Evolutionary conservation across 2,888 invertebrate genomes (phyloP).

Genomic region (Lasioglossum malachurum): DNA sequence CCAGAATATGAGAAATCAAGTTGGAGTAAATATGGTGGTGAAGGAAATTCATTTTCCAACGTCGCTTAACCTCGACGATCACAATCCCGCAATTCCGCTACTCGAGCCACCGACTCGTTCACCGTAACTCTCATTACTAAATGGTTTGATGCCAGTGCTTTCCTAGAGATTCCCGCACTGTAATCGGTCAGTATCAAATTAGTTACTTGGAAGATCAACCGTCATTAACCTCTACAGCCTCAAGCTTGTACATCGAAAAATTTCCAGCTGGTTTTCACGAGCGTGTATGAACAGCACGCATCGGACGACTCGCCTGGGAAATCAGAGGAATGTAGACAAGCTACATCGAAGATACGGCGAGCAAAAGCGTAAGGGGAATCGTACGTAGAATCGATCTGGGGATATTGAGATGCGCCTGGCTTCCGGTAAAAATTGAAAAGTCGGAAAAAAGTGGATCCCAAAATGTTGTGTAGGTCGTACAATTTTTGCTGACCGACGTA

Average conservation of each 20-base stretch:
- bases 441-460: too few relatives aligned
- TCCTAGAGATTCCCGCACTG: background rate
- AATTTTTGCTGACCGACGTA: too few relatives aligned
- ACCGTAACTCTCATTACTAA: background rate
- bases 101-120: background rate
- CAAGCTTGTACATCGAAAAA: too few relatives aligned
- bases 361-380: constrained; percentile 27
- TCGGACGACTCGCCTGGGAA: constrained; percentile 57
- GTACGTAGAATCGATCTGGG: constrained; percentile 48
- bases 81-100: background rate
- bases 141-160: background rate
- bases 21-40: background rate
- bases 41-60: background rate
- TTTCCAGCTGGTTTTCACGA: constrained; percentile 15
- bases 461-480: too few relatives aligned
- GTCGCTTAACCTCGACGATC: background rate
- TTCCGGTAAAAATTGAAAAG: background rate
- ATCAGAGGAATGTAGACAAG: constrained; percentile 60
- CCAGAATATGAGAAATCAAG: background rate
- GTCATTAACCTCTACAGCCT: background rate
- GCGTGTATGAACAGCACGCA: background rate
- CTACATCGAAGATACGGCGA: constrained; percentile 2
- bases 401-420: constrained; percentile 39
- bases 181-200: background rate
- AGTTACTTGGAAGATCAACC: background rate